phyloP scores from a whole-genome alignment of 2,113 vertebrate genomes.

The Amphiprion ocellaris region DNA sequence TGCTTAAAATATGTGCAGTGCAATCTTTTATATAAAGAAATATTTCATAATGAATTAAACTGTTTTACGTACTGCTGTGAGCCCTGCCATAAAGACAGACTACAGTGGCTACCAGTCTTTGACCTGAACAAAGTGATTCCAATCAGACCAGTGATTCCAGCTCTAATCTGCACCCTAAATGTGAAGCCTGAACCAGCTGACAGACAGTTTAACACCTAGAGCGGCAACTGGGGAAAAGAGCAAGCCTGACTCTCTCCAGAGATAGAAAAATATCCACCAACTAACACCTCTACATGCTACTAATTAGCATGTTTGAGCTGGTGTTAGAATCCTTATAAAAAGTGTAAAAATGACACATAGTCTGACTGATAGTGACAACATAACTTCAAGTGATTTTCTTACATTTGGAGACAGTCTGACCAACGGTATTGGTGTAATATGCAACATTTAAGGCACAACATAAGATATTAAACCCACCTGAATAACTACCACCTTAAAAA shows the following conservation, averaged over 20 bases:
- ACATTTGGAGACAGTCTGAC: background rate
- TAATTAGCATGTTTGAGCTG: background rate
- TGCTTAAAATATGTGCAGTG: too few relatives aligned
- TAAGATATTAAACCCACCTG: background rate
- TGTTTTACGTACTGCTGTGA: too few relatives aligned
- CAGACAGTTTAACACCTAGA: background rate
- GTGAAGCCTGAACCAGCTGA: slow-evolving; percentile 6
- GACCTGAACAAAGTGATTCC: too few relatives aligned
- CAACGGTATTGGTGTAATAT: background rate
- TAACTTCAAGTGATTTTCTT: background rate
- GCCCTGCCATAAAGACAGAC: too few relatives aligned
- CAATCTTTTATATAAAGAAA: too few relatives aligned
- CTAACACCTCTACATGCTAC: background rate
- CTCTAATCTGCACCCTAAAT: background rate
- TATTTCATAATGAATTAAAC: too few relatives aligned
- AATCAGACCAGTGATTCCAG: background rate
- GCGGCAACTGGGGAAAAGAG: background rate
- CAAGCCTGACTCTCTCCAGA: background rate
- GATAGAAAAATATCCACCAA: background rate
- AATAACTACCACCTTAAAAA: too few relatives aligned
- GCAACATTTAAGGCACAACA: background rate
- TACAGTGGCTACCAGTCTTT: too few relatives aligned
- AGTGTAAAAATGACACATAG: background rate
- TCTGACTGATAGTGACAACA: background rate
- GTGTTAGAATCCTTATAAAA: slow-evolving; percentile 4